Percentiles rank a stretch among this genome's conserved stretches.
phyloP scores from a whole-genome alignment of 2,113 vertebrate species.

The Calidris pugnax region DNA sequence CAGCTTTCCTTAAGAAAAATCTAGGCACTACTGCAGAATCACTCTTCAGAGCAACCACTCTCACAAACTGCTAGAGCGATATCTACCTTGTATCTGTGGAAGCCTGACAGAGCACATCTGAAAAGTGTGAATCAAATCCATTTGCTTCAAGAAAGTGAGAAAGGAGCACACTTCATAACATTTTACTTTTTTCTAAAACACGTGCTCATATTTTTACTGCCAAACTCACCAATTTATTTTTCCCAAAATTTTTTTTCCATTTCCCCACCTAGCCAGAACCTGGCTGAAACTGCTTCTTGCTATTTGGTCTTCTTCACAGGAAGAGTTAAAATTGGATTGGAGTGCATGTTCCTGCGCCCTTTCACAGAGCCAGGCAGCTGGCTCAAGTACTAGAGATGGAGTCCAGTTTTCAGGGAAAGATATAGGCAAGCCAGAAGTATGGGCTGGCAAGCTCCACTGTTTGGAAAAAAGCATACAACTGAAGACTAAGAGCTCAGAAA shows the following conservation, averaged over 20 bases:
- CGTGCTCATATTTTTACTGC: neutral
- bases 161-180: neutral
- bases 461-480: neutral
- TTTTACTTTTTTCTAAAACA: neutral
- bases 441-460: conserved; percentile 34
- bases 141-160: neutral
- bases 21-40: neutral
- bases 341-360: neutral
- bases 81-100: neutral
- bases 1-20: neutral
- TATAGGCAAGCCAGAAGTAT: conserved; percentile 51
- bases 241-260: neutral
- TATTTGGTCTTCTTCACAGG: neutral
- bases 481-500: neutral
- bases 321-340: conserved; percentile 24
- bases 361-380: conserved; percentile 19
- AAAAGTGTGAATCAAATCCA: neutral
- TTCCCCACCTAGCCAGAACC: neutral
- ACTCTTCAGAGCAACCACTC: neutral
- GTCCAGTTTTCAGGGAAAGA: conserved; percentile 40
- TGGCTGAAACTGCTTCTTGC: neutral
- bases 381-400: neutral
- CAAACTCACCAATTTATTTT: neutral
- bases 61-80: neutral
- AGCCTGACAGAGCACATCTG: neutral